phyloP scores from a whole-genome alignment of 2,797 vertebrate species.

The Heterohyrax brucei region DNA sequence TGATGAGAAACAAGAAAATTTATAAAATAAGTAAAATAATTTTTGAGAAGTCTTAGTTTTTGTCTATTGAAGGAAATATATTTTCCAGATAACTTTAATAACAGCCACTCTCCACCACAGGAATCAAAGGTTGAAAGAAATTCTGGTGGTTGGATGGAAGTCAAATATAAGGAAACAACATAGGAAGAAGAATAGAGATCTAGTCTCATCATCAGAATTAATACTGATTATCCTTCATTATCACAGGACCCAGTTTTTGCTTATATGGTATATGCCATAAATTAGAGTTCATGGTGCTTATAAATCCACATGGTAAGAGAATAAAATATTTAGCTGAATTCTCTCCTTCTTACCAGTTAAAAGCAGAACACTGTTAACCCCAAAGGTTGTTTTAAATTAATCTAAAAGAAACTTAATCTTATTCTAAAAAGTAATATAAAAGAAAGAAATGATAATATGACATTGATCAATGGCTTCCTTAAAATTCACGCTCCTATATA shows the following conservation, averaged over 20 bases:
- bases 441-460: slow-evolving; percentile 56
- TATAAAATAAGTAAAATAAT: too few relatives aligned
- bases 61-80: neutral
- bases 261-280: neutral
- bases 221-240: neutral
- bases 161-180: neutral
- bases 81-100: neutral
- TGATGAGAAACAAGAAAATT: too few relatives aligned
- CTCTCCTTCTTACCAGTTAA: neutral
- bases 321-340: slow-evolving; percentile 53
- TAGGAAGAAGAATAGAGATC: neutral
- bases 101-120: neutral
- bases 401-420: slow-evolving; percentile 52
- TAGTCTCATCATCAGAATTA: slow-evolving; percentile 3
- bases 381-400: slow-evolving; percentile 20
- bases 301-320: neutral
- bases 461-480: slow-evolving; percentile 9
- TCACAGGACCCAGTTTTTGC: neutral
- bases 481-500: neutral
- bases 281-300: neutral
- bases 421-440: slow-evolving; percentile 49
- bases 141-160: neutral
- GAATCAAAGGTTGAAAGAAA: neutral
- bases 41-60: neutral
- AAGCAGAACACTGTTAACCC: neutral